phyloP scores from a whole-genome alignment of 2,888 invertebrate genomes.

The Scaptomyza flava region DNA sequence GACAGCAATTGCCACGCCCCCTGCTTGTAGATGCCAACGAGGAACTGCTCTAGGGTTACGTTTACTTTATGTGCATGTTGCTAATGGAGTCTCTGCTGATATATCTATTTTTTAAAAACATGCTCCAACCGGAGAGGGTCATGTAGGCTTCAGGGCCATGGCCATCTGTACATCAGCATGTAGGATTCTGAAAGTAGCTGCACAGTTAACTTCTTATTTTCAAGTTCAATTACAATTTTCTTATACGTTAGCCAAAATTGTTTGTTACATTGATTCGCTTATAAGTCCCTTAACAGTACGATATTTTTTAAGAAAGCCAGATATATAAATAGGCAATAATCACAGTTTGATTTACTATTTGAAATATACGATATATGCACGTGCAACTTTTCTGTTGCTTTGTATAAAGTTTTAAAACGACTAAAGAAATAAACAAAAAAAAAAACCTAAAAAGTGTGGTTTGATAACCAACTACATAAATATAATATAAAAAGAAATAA shows the following conservation, averaged over 20 bases:
- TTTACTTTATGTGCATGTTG: constrained; percentile 49
- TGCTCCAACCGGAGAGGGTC: constrained; percentile 29
- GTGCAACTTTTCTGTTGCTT: constrained; percentile 40
- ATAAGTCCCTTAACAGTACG: constrained; percentile 45
- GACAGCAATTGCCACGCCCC: constrained; percentile 46
- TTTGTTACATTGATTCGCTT: constrained; percentile 59
- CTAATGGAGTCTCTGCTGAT: constrained; percentile 55
- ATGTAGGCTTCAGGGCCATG: constrained; percentile 9
- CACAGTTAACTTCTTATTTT: constrained; percentile 33
- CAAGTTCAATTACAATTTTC: constrained; percentile 37
- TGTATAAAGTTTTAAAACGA: constrained; percentile 38
- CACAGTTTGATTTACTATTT: constrained; percentile 21
- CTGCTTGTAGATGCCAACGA: constrained; percentile 50
- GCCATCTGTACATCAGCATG: background rate
- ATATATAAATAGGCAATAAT: constrained; percentile 37
- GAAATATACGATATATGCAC: constrained; percentile 14
- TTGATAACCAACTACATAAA: constrained; percentile 18
- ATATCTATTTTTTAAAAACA: constrained; percentile 49
- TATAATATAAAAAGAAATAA: constrained; percentile 4
- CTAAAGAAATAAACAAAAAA: constrained; percentile 3
- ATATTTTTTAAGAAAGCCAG: constrained; percentile 63
- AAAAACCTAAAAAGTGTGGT: background rate
- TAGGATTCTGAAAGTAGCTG: constrained; percentile 5
- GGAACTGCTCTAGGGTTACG: constrained; percentile 64
- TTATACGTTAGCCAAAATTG: constrained; percentile 61